A percentile compares a stretch with the other conserved stretches of the same genome.
These are phyloP conservation scores for Bradysia coprophila DNA, from an alignment of 1,140 invertebrate species.

Conservation along the genomic window DNA sequence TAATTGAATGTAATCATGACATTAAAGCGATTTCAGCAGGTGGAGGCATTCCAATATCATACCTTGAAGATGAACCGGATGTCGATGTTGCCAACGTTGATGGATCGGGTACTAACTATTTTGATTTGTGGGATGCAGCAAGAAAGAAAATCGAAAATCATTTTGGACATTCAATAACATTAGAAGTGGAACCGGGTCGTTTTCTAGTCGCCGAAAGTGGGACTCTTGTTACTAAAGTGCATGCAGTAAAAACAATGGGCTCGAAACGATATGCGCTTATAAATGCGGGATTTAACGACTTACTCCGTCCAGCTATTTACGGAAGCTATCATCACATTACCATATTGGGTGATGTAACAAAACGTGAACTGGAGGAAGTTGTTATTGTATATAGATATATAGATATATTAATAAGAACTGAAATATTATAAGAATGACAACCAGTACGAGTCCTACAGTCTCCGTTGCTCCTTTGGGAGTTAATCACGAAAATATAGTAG, in stretches of 20 bases:
- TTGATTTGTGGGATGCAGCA: neutral
- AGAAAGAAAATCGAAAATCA: neutral
- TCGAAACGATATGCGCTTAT: neutral
- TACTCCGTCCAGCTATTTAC: neutral
- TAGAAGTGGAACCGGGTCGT: too few relatives aligned
- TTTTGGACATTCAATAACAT: neutral
- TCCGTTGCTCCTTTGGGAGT: neutral
- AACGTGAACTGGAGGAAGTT: neutral
- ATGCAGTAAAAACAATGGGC: neutral
- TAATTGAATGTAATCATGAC: neutral
- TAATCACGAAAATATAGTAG: too few relatives aligned
- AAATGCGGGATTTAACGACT: neutral
- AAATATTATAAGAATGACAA: neutral
- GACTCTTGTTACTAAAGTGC: too few relatives aligned
- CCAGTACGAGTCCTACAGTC: neutral
- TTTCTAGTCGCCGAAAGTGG: too few relatives aligned
- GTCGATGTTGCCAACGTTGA: neutral
- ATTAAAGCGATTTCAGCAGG: slow-evolving; percentile 1
- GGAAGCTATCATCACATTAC: slow-evolving; percentile 1
- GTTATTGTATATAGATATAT: neutral
- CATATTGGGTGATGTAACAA: neutral
- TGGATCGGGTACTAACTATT: too few relatives aligned
- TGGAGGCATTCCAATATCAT: neutral
- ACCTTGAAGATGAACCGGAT: neutral
- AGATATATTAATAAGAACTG: neutral